Evolutionary conservation across 2,797 vertebrate genomes (phyloP).

Genomic region (Geotrypetes seraphini): DNA sequence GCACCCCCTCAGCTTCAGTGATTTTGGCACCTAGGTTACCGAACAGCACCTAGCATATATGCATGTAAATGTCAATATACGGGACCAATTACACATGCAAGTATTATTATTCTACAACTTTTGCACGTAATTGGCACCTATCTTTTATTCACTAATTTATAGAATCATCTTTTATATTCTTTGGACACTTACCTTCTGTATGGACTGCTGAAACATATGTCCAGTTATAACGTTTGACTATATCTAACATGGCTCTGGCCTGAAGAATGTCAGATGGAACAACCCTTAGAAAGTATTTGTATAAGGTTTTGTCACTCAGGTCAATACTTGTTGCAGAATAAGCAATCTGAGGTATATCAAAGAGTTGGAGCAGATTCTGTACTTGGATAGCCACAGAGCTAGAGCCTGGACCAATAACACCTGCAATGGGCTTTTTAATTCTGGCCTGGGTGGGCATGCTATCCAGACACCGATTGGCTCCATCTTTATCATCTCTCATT

Average conservation of each 20-base stretch:
- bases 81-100: no score
- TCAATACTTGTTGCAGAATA: slow-evolving; percentile 97
- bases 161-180: background rate
- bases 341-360: slow-evolving; percentile 96
- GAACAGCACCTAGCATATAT: no score
- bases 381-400: slow-evolving; percentile 98
- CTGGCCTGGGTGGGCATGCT: slow-evolving; percentile 68
- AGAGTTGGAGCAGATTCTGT: slow-evolving; percentile 93
- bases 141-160: no score
- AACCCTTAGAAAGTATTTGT: slow-evolving; percentile 93
- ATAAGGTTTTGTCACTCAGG: slow-evolving; percentile 94
- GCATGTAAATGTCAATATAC: no score
- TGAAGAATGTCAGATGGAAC: slow-evolving; percentile 93
- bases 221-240: slow-evolving; percentile 96
- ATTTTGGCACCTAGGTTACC: no score
- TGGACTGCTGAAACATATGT: slow-evolving; percentile 96
- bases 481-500: slow-evolving; percentile 87
- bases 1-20: no score
- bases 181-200: slow-evolving; percentile 82
- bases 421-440: slow-evolving; percentile 89
- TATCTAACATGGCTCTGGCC: slow-evolving; percentile 92
- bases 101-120: no score
- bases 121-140: no score
- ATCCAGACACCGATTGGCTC: slow-evolving; percentile 80
- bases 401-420: slow-evolving; percentile 95